Conservation (phyloP, 2,888 invertebrate genomes). For the Leptinotarsa juncta region DNA sequence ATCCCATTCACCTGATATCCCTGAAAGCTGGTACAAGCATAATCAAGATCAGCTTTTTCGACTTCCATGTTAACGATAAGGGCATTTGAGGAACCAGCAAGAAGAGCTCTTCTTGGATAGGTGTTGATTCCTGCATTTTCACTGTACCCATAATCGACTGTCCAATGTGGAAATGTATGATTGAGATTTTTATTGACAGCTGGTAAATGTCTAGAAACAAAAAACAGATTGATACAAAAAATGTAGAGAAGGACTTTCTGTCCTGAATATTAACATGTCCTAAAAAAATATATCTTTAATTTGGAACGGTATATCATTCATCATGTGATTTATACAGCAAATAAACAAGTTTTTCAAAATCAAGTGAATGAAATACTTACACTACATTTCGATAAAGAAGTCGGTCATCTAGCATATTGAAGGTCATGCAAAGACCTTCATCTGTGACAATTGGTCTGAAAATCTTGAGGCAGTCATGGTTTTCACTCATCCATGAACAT, state of each 20-base stretch:
- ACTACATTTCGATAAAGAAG: constrained; percentile 71
- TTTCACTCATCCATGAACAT: constrained; percentile 53
- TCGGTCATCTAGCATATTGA: constrained; percentile 73
- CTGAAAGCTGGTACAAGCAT: constrained; percentile 52
- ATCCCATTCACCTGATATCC: constrained; percentile 49
- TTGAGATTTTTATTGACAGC: constrained; percentile 27
- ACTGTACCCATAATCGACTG: constrained; percentile 71
- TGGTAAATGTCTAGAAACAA: constrained; percentile 34
- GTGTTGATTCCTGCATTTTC: constrained; percentile 68
- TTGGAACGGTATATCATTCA: too few relatives aligned
- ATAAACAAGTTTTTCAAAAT: too few relatives aligned
- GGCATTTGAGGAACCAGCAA: constrained; percentile 70
- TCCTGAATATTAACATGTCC: too few relatives aligned
- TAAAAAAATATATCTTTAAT: too few relatives aligned
- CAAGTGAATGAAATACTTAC: constrained; percentile 57
- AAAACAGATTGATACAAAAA: background rate
- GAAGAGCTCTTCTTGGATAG: constrained; percentile 74
- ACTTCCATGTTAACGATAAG: constrained; percentile 48
- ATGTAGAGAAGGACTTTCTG: too few relatives aligned
- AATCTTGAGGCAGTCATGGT: constrained; percentile 47
- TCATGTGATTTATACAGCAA: too few relatives aligned
- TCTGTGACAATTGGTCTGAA: constrained; percentile 71
- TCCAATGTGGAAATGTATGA: constrained; percentile 38
- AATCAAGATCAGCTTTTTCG: constrained; percentile 49
- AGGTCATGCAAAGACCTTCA: constrained; percentile 78